Evolutionary conservation across 2,113 vertebrate genomes (phyloP).

Genomic region (Malurus elegans): DNA sequence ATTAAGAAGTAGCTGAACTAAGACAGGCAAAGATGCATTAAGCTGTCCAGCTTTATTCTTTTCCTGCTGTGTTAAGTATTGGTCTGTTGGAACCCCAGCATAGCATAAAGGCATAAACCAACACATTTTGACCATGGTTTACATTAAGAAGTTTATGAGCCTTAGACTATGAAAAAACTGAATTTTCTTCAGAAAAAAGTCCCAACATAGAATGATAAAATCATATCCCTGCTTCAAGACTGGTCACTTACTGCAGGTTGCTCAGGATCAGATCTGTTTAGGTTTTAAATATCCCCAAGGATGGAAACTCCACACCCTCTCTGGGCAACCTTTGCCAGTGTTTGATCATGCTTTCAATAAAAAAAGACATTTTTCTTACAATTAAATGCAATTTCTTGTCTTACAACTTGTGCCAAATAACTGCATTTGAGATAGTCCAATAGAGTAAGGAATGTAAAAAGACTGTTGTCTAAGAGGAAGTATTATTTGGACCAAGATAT

Average conservation of each 20-base stretch:
- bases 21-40: background rate
- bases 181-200: background rate
- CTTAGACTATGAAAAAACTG: background rate
- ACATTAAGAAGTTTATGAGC: background rate
- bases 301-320: background rate
- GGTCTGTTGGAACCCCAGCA: background rate
- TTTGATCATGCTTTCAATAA: background rate
- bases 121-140: background rate
- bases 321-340: background rate
- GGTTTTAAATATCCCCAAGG: background rate
- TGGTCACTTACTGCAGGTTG: background rate
- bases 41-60: background rate
- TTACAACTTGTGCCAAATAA: background rate
- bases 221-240: background rate
- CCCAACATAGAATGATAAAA: background rate
- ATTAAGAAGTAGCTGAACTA: background rate
- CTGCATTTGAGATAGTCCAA: background rate
- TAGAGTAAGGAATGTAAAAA: background rate
- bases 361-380: background rate
- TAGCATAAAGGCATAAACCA: background rate
- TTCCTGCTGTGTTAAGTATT: background rate
- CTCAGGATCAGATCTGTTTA: background rate
- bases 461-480: background rate
- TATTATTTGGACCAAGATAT: background rate
- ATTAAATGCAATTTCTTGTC: background rate